Conservation (phyloP, 2,888 invertebrate genomes). For the Epirrita christyi region DNA sequence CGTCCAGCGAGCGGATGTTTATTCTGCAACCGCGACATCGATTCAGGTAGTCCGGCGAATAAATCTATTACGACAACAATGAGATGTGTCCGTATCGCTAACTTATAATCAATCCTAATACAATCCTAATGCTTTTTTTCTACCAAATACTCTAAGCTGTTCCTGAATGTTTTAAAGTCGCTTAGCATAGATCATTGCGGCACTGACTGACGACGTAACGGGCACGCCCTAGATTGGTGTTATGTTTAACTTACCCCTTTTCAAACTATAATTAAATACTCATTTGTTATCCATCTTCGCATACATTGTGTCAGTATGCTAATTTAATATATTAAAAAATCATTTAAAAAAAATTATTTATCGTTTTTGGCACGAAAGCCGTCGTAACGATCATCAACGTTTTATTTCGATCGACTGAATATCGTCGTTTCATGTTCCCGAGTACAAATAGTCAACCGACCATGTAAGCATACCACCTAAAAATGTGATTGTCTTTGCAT, state of each 20-base stretch:
- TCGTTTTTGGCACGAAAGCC: slow-evolving; percentile 11
- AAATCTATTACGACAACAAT: slow-evolving; percentile 76
- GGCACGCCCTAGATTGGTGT: slow-evolving; percentile 66
- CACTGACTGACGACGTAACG: slow-evolving; percentile 64
- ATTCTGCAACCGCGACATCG: slow-evolving; percentile 72
- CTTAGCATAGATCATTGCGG: slow-evolving; percentile 37
- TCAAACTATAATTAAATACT: slow-evolving; percentile 71
- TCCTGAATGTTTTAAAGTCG: neutral
- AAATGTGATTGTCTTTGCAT: slow-evolving; percentile 53
- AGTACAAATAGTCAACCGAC: slow-evolving; percentile 29
- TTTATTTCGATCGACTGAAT: slow-evolving; percentile 16
- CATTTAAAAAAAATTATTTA: slow-evolving; percentile 40
- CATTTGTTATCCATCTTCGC: slow-evolving; percentile 71
- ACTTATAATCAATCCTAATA: slow-evolving; percentile 51
- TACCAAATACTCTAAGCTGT: neutral
- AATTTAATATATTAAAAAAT: slow-evolving; percentile 47
- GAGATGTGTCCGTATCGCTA: slow-evolving; percentile 45
- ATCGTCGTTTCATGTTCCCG: neutral
- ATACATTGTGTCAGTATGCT: slow-evolving; percentile 51
- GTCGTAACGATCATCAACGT: slow-evolving; percentile 19
- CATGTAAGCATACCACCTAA: slow-evolving; percentile 59
- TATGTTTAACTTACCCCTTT: slow-evolving; percentile 58
- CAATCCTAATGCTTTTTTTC: neutral
- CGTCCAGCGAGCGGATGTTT: slow-evolving; percentile 73
- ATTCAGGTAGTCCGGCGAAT: slow-evolving; percentile 77